A percentile compares a stretch with the other conserved stretches of the same genome.
phyloP scores from a whole-genome alignment of 2,797 vertebrate genomes.

The Gobio occitaniae region DNA sequence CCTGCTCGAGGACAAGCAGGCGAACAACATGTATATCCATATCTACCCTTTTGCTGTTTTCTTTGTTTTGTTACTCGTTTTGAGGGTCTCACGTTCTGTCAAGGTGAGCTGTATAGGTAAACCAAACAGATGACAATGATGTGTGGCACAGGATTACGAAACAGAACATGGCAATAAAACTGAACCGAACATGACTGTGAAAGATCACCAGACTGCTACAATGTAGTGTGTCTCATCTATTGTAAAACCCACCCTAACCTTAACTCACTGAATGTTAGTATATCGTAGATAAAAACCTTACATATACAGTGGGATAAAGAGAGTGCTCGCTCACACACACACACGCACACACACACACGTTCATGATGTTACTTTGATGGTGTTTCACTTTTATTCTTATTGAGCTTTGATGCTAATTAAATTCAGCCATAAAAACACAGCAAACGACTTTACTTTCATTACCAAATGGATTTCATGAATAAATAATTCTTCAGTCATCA shows the following conservation, averaged over 20 bases:
- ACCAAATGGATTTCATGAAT: constrained; percentile 18
- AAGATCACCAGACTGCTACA: neutral
- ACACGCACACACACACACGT: too few relatives aligned
- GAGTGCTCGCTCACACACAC: too few relatives aligned
- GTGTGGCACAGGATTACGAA: neutral
- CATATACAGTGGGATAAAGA: neutral
- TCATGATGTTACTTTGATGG: neutral
- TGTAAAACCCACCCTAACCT: neutral
- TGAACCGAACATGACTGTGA: neutral
- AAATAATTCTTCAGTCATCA: neutral
- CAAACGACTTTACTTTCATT: constrained; percentile 8
- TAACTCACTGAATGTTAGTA: neutral
- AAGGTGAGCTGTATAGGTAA: too few relatives aligned
- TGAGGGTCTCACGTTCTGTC: too few relatives aligned
- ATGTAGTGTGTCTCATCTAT: neutral
- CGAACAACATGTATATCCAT: too few relatives aligned
- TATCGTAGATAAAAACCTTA: neutral
- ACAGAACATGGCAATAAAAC: too few relatives aligned
- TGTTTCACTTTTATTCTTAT: neutral
- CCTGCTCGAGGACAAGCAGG: too few relatives aligned
- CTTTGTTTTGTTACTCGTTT: too few relatives aligned
- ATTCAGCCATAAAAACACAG: neutral
- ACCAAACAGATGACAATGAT: neutral
- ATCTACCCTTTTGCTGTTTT: too few relatives aligned
- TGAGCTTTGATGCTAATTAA: constrained; percentile 20